Evolutionary conservation across 1,140 invertebrate genomes (phyloP), one percentile per base, ranked within the genome.

Genomic region (Listronotus oregonensis): DNA sequence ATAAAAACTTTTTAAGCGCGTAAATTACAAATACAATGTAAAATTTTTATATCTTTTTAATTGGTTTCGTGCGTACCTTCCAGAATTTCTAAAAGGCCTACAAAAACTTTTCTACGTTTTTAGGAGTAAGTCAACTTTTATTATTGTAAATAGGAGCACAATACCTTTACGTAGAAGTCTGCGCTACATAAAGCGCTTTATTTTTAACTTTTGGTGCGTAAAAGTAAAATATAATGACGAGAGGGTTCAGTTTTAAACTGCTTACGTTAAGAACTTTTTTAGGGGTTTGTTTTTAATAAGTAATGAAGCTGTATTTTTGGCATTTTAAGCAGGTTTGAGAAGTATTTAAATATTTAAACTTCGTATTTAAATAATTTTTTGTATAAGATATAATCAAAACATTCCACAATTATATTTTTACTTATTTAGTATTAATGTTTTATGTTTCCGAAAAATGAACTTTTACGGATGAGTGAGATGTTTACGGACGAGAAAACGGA

Each of bases 31-130:
- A 10, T 21, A 50, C 15, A 50, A 50, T 21, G 47, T 50, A n/a
- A 50, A 50, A 50, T 50, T 50, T 50, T 50, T 31, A 50, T 50
- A 50, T 31, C 15, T 50, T 50, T 50, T 50, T 50, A 50, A 50
- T 50, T 50, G 15, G 47, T 50, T 50, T 50, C 21, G 47, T 50
- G 47, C 47, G 47, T 50, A 50, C 17, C 47, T 21, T 15, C 18
- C 12, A 31, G 47, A 15, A 21, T 46, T 18, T 8, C 43, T 46
- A 5, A 50, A 50, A 50, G 27, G 47, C 21, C 47, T 3, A 50
- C 15, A 50, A 50, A 50, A 50, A 50, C 14, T 50, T 50, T 50
- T 50, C 15, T 50, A 50, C 47, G 18, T 31, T 50, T 50, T 50
- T 50, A 50, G 27, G 11, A 31, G 47, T 14, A 50, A 7, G 21